Percentiles rank a stretch among this genome's conserved stretches.
These are phyloP conservation scores for Odontocolon sp. DNA, from an alignment of 2,888 invertebrate genomes.

Conservation along the genomic window DNA sequence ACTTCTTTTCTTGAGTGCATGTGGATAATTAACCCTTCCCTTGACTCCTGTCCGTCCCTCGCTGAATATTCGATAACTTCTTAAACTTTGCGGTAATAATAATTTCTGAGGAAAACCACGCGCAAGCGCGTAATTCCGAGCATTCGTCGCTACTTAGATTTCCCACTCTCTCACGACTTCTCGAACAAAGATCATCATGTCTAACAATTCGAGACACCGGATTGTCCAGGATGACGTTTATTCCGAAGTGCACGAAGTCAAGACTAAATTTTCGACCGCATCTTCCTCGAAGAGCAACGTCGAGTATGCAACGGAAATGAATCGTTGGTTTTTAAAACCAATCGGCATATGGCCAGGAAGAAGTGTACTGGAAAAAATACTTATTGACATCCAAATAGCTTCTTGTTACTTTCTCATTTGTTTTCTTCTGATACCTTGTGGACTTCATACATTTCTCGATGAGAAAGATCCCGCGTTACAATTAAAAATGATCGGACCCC, in stretches of 20 bases:
- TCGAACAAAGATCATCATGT: slow-evolving; percentile 20
- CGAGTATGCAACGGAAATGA: slow-evolving; percentile 57
- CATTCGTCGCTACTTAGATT: background rate
- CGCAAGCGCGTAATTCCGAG: slow-evolving; percentile 14
- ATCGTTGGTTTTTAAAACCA: slow-evolving; percentile 61
- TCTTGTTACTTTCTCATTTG: slow-evolving; percentile 64
- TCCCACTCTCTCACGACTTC: background rate
- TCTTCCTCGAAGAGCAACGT: slow-evolving; percentile 15
- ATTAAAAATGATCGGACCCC: slow-evolving; percentile 67
- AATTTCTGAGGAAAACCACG: background rate
- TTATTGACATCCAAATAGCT: slow-evolving; percentile 36
- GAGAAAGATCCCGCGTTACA: slow-evolving; percentile 58
- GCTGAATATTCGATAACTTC: background rate
- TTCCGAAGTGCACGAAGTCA: too few relatives aligned
- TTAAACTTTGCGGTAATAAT: background rate
- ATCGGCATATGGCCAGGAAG: slow-evolving; percentile 66
- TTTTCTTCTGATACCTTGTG: slow-evolving; percentile 66
- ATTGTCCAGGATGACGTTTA: background rate
- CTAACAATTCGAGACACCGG: background rate
- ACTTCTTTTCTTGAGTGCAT: too few relatives aligned
- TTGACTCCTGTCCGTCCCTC: background rate
- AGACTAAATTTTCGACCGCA: too few relatives aligned
- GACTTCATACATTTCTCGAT: slow-evolving; percentile 61
- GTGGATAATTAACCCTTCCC: background rate
- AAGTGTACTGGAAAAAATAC: slow-evolving; percentile 19